A percentile compares a stretch with the other conserved stretches of the same genome.
These are phyloP conservation scores for Anoura caudifer DNA, from an alignment of 2,113 vertebrate genomes.

Conservation along the genomic window DNA sequence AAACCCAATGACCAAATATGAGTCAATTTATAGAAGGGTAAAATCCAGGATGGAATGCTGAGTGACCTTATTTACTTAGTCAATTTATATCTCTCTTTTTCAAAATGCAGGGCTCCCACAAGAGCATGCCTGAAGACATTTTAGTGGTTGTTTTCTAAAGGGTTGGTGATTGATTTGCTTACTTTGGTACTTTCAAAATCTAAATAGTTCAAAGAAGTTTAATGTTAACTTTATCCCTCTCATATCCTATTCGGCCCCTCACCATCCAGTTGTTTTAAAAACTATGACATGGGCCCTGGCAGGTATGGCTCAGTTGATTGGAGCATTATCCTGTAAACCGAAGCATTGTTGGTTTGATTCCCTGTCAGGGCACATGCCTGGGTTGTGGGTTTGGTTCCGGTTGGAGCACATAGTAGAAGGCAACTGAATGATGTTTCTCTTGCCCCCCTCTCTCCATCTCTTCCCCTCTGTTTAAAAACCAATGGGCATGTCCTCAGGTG, in stretches of 20 bases:
- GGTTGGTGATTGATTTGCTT: neutral
- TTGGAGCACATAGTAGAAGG: too few species aligned
- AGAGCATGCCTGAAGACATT: constrained; percentile 4
- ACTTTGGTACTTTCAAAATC: neutral
- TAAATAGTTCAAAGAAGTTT: neutral
- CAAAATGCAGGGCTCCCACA: neutral
- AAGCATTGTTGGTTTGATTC: too few species aligned
- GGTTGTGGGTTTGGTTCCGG: too few species aligned
- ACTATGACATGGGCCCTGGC: neutral
- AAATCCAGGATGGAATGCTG: constrained; percentile 12
- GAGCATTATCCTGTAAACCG: too few species aligned
- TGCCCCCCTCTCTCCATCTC: too few species aligned
- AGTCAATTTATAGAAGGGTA: constrained; percentile 52
- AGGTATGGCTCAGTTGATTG: too few species aligned
- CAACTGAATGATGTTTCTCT: too few species aligned
- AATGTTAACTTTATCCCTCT: neutral
- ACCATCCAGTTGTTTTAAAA: neutral
- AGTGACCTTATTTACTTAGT: constrained; percentile 45
- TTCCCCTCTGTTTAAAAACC: too few species aligned
- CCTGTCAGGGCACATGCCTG: too few species aligned
- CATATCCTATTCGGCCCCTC: neutral
- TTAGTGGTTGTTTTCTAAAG: constrained; percentile 34
- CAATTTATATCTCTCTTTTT: constrained; percentile 23
- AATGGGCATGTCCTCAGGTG: too few species aligned
- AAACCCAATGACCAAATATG: constrained; percentile 39